Percentiles rank a stretch among this genome's conserved stretches.
These are phyloP conservation scores for Oceanites oceanicus DNA, from an alignment of 2,113 vertebrate genomes.

Conservation along the genomic window DNA sequence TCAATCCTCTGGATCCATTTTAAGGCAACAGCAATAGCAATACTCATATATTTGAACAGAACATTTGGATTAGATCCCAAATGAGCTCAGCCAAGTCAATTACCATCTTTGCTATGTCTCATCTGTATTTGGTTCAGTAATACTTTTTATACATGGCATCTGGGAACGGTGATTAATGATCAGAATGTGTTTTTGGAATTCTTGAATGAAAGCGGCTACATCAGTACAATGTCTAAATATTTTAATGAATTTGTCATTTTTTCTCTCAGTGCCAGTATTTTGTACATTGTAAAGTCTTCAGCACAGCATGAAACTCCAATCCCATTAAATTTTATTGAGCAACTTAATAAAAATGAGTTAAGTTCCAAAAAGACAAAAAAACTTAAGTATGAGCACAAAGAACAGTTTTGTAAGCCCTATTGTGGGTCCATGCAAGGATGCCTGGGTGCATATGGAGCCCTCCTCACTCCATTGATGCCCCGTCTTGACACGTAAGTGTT, in stretches of 20 bases:
- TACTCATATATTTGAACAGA: not conserved
- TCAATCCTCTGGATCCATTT: not conserved
- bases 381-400: not conserved
- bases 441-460: not conserved
- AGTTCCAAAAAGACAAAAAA: not conserved
- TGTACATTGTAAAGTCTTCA: constrained; percentile 34
- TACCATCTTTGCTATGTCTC: constrained; percentile 7
- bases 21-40: not conserved
- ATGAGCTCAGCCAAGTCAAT: not conserved
- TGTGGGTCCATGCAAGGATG: not conserved
- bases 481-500: not conserved
- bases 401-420: not conserved
- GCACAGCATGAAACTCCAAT: constrained; percentile 44
- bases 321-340: constrained; percentile 51
- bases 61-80: not conserved
- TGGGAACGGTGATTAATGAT: not conserved
- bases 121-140: constrained; percentile 8
- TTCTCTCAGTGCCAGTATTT: not conserved
- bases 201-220: constrained; percentile 7
- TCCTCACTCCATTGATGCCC: not conserved
- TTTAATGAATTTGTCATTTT: not conserved
- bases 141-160: not conserved
- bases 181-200: constrained; percentile 14
- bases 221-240: constrained; percentile 2
- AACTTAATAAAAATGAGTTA: constrained; percentile 5